Base-by-base conservation (phyloP, 1,140 invertebrate species). In the Apolygus lucorum region DNA sequence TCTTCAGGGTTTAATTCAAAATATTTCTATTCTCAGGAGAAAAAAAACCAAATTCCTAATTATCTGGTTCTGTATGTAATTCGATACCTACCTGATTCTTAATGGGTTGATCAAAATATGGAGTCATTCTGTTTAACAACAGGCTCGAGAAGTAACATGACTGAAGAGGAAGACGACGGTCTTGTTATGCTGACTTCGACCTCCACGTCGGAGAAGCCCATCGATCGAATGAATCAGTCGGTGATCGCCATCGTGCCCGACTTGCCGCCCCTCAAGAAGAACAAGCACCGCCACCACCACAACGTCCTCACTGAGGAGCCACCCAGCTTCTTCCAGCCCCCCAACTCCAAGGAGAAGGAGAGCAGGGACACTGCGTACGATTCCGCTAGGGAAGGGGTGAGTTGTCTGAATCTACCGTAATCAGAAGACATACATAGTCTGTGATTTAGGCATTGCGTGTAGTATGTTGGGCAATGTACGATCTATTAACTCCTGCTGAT, bases 201-300 rank as follows among this genome's bases (percentile, higher is more conserved):
- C 4, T 11, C 54, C 22, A 14, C 54, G 11, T 11, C 54, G 54
- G 22, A 21, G 11, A 11, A 22, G 11, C 11, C 13, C 54, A 21
- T 59, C 2, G 54, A 59, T 21, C 8, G 22, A 22, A 59, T 59
- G 54, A 59, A 59, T 24, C 54, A 59, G 22, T 59, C 54, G 4
- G 54, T 59, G 11, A 59, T 59, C 8, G 11, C 54, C 22, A 59
- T 59, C 22, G 54, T 13, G 11, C 54, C 22, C 2, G 54, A 59
- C 54, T 8, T 59, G 11, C 13, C 54, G 22, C 8, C 22, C 8
- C 11, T 4, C 4, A 59, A 59, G 22, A 64, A 64, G 28, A 64
- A 64, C 28, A 64, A 64, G 24, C 63, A 64, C 28, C 63, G 63
- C 63, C 63, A 64, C 21, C 63, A 64, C 27, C 63, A 64, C 27